Conservation (phyloP, 2,113 vertebrate species). For the Etheostoma spectabile region DNA sequence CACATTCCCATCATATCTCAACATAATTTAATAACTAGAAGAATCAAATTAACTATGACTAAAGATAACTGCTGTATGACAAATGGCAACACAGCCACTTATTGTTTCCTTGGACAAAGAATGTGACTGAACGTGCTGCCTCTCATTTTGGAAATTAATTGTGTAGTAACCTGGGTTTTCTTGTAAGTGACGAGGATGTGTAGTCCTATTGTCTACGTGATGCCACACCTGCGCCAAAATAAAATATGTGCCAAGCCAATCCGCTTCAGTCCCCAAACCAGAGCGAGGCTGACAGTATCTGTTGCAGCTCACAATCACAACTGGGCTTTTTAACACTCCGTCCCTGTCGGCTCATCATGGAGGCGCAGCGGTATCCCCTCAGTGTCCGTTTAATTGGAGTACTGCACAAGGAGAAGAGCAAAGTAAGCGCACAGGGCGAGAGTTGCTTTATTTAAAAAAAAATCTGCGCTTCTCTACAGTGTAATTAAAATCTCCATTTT, state of each 20-base stretch:
- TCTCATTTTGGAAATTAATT: too few species aligned
- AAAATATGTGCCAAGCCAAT: slow-evolving; percentile 9
- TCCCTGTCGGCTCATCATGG: slow-evolving; percentile 63
- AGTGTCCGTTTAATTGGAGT: slow-evolving; percentile 75
- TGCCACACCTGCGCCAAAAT: slow-evolving; percentile 35
- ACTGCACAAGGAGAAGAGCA: slow-evolving; percentile 77
- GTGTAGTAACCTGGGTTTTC: slow-evolving; percentile 22
- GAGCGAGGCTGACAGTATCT: not conserved
- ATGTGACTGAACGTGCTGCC: too few species aligned
- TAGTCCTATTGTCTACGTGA: not conserved
- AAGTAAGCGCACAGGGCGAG: slow-evolving; percentile 61
- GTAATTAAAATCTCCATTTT: not conserved
- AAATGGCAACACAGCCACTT: too few species aligned
- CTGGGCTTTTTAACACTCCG: accelerated
- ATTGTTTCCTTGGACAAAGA: too few species aligned
- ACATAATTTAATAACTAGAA: too few species aligned
- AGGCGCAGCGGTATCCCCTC: slow-evolving; percentile 68
- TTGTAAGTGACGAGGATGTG: not conserved
- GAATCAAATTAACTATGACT: too few species aligned
- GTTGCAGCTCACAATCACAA: not conserved
- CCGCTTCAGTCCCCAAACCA: not conserved
- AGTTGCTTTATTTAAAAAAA: not conserved
- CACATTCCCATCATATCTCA: too few species aligned
- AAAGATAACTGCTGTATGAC: too few species aligned
- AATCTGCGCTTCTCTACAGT: not conserved